Evolutionary conservation across 2,888 invertebrate genomes (phyloP), one percentile per base, ranked within the genome.

Genomic region (Drosophila pseudotakahashii): DNA sequence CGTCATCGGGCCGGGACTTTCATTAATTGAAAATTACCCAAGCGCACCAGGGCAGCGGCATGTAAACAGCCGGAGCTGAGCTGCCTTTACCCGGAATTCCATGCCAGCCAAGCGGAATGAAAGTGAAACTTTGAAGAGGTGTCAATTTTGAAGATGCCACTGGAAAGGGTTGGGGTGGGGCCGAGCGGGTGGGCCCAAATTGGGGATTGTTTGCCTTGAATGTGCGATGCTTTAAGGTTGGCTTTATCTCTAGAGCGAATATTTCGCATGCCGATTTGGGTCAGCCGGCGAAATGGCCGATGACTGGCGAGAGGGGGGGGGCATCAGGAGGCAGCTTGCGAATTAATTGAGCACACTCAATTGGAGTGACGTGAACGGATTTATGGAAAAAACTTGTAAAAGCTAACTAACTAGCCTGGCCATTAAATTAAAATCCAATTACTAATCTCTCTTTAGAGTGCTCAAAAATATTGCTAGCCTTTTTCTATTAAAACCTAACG

Each of bases 121-220:
- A 84, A 86, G 84, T 86, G 87, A 85, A 85, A 85, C 84, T 84
- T 84, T 73, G 75, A 74, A 81, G 79, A 85, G 84, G 81, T 85
- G 84, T 85, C 78, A 85, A 75, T 76, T 84, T 72, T 61, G 53
- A 42, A 81, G 79, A 77, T 62, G 71, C 71, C 77, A 77, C 64
- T 54, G 55, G 16, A 42, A 69, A 66, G 74, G 81, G 81, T 72
- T 75, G 73, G 69, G 81, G 62, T 74, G 73, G 68, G 81, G 62
- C 52, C 32, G 59, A 53, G 78, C 52, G 55, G 14, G 55, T 23
- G 47, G 53, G 47, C 57, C 39, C 47, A 32, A 9, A 32, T 30
- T 36, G 13, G 44, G 26, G 41, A 39, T 55, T 64, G 63, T 71
- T 73, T 76, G 55, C 59, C 53, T 44, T 60, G 30, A 77, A 73